Evolutionary conservation across 2,113 vertebrate species (phyloP).

Genomic region (Brachyistius frenatus): DNA sequence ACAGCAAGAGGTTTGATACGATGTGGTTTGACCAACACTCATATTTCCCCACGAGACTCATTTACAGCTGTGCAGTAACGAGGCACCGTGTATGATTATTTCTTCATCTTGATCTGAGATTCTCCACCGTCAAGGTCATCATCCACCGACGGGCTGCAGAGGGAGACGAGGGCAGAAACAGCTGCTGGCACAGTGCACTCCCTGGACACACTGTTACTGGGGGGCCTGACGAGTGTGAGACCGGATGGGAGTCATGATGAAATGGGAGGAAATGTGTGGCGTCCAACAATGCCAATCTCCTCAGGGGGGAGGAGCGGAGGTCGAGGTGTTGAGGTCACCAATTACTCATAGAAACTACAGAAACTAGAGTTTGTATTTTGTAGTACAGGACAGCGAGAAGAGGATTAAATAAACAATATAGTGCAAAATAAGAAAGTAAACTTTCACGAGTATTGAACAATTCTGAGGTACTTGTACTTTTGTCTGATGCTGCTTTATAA

Average conservation of each 20-base stretch:
- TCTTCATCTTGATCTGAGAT: neutral
- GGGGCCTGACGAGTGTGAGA: slow-evolving; percentile 60
- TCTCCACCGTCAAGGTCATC: neutral
- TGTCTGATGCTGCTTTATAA: too few species aligned
- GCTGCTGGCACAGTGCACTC: slow-evolving; percentile 56
- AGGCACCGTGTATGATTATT: neutral
- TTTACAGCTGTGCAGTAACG: slow-evolving; percentile 21
- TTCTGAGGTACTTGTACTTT: too few species aligned
- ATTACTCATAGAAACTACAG: slow-evolving; percentile 3
- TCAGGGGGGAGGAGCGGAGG: slow-evolving; percentile 39
- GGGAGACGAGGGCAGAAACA: slow-evolving; percentile 37
- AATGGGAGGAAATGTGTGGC: slow-evolving; percentile 68
- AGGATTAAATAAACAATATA: too few species aligned
- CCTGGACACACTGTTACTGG: slow-evolving; percentile 28
- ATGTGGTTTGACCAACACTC: slow-evolving; percentile 26
- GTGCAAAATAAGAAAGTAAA: too few species aligned
- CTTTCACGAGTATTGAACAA: too few species aligned
- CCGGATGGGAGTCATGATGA: slow-evolving; percentile 63
- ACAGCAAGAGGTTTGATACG: slow-evolving; percentile 14
- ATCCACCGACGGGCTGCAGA: neutral
- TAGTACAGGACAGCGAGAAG: too few species aligned
- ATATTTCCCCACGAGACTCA: slow-evolving; percentile 27
- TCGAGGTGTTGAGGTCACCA: slow-evolving; percentile 48
- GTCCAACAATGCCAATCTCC: slow-evolving; percentile 60
- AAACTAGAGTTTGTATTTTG: neutral